phyloP scores from a whole-genome alignment of 2,888 invertebrate species.

The Ichneumoninae sp. region DNA sequence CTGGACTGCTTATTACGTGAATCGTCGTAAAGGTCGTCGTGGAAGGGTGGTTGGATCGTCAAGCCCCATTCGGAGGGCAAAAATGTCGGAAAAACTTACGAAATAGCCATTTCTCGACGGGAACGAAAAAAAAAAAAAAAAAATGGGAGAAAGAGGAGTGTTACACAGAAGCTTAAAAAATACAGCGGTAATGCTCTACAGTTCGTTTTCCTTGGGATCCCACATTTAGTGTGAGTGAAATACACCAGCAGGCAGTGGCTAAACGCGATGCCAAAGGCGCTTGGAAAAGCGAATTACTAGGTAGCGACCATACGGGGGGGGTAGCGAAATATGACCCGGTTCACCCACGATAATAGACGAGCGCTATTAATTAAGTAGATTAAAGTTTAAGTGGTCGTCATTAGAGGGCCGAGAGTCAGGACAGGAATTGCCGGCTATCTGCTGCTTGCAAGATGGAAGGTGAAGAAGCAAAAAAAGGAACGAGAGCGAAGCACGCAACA shows the following conservation, averaged over 20 bases:
- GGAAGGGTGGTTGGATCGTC: conserved; percentile 38
- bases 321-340: conserved; percentile 76
- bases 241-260: conserved; percentile 36
- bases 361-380: conserved; percentile 82
- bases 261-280: conserved; percentile 33
- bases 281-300: conserved; percentile 48
- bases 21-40: conserved; percentile 42
- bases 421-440: conserved; percentile 65
- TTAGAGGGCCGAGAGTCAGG: conserved; percentile 68
- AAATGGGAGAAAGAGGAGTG: conserved; percentile 5
- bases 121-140: conserved; percentile 12
- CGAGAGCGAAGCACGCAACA: conserved; percentile 41
- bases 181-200: neutral
- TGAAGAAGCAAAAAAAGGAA: conserved; percentile 46
- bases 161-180: conserved; percentile 25
- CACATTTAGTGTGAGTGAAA: conserved; percentile 53
- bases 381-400: conserved; percentile 79
- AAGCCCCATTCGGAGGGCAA: conserved; percentile 43
- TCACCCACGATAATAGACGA: conserved; percentile 78
- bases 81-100: conserved; percentile 75
- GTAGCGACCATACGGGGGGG: neutral
- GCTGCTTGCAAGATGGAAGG: conserved; percentile 71
- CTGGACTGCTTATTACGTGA: conserved; percentile 51
- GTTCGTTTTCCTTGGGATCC: conserved; percentile 44
- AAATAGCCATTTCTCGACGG: conserved; percentile 76